Evolutionary conservation across 2,888 invertebrate genomes (phyloP), one percentile per base, ranked within the genome.

Genomic region (Ichneumoninae sp.): DNA sequence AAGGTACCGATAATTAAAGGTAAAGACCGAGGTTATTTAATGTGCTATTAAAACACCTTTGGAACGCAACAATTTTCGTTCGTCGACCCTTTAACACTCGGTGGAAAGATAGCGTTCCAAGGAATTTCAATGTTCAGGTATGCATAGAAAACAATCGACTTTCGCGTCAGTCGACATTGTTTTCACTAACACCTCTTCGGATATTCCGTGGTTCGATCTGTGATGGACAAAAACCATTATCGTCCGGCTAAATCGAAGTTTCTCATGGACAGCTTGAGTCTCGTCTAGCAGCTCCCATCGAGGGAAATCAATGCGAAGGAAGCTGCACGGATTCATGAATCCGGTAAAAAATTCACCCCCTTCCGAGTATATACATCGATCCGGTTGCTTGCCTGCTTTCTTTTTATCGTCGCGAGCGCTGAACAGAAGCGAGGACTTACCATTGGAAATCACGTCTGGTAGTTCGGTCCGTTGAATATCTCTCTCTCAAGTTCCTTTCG

Each of bases 381-480:
- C 44, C 65, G n/a, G 26, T 76, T 71, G 40, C 76, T 68, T 68
- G 52, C 44, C 57, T 19, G 44, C 33, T 73, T 75, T 54, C 22
- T 36, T 13, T 33, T 19, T 50, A 36, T 60, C 36, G 69, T 69
- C 44, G 26, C 26, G 33, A 60, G 52, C 54, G 65, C 47, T 22
- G 36, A 52, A 30, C 76, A 66, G 76, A 54, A 54, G 70, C n/a
- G 44, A 33, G 30, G 71, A 57, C 73, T 81, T 84, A 81, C 81
- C 84, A 84, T 84, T 81, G 77, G 77, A 81, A 81, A 81, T 81
- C 73, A 78, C 22, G 60, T 70, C 69, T 71, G 22, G 19, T 22
- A 54, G 68, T 73, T 66, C 54, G 63, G 75, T 71, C 73, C 44
- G 52, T 66, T 70, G 69, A 68, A 19, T 75, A 5, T 47, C 44